phyloP scores from a whole-genome alignment of 2,797 vertebrate species.

The Melanotaenia parkinsoni region DNA sequence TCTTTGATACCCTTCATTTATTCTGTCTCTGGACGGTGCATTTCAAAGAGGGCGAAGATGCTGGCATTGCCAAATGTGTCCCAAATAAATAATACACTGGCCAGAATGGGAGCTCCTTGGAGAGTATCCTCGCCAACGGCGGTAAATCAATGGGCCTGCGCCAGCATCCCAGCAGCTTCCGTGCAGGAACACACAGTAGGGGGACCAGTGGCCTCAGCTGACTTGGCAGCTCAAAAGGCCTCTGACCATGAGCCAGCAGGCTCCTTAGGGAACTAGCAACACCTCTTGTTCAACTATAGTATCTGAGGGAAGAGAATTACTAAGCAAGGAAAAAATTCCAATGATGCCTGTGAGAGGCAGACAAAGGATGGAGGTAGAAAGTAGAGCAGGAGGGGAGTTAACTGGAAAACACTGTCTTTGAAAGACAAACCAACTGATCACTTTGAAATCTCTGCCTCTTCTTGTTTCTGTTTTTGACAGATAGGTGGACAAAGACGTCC shows the following conservation, averaged over 20 bases:
- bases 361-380: slow-evolving; percentile 28
- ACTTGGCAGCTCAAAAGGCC: slow-evolving; percentile 76
- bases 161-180: slow-evolving; percentile 70
- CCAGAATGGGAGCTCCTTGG: slow-evolving; percentile 74
- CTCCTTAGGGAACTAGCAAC: slow-evolving; percentile 72
- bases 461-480: slow-evolving; percentile 26
- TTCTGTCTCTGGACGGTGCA: slow-evolving; percentile 69
- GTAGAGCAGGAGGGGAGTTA: slow-evolving; percentile 7
- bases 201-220: slow-evolving; percentile 68
- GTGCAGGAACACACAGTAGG: slow-evolving; percentile 69
- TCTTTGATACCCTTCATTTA: slow-evolving; percentile 81
- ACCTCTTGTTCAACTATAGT: slow-evolving; percentile 63
- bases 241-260: slow-evolving; percentile 75
- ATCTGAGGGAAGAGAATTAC: slow-evolving; percentile 68
- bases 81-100: slow-evolving; percentile 80
- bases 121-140: slow-evolving; percentile 77
- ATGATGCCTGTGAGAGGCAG: slow-evolving; percentile 52
- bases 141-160: slow-evolving; percentile 75
- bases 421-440: slow-evolving; percentile 25
- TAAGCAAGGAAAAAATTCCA: slow-evolving; percentile 62
- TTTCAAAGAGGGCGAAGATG: slow-evolving; percentile 74
- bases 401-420: slow-evolving; percentile 7
- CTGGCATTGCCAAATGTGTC: slow-evolving; percentile 77
- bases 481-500: slow-evolving; percentile 47
- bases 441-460: slow-evolving; percentile 9